phyloP scores from a whole-genome alignment of 2,888 invertebrate genomes.

The Nemotelus nigrinus region DNA sequence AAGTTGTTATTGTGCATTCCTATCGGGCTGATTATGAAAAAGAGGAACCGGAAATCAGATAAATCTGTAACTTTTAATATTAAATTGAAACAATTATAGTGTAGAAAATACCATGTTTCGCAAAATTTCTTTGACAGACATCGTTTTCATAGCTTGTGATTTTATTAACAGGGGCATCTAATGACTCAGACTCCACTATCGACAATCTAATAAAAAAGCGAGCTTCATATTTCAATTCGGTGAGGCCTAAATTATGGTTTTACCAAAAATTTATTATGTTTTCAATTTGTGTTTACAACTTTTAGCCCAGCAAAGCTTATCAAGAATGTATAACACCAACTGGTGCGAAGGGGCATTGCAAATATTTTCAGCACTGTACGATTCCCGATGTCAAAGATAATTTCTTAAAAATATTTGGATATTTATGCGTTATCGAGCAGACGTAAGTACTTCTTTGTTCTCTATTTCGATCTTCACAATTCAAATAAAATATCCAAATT shows the following conservation, averaged over 20 bases:
- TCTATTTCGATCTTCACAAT: not conserved
- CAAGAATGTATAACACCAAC: constrained; percentile 70
- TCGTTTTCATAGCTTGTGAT: too few relatives aligned
- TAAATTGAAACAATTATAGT: too few relatives aligned
- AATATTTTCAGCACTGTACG: constrained; percentile 70
- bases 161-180: too few relatives aligned
- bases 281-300: not conserved
- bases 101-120: too few relatives aligned
- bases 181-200: not conserved
- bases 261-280: not conserved
- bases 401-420: constrained; percentile 71
- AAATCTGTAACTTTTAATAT: too few relatives aligned
- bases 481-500: too few relatives aligned
- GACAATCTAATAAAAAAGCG: constrained; percentile 5
- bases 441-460: constrained; percentile 65
- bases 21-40: too few relatives aligned
- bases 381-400: constrained; percentile 71
- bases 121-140: too few relatives aligned
- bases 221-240: constrained; percentile 18
- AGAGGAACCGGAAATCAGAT: too few relatives aligned
- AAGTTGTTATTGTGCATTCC: too few relatives aligned
- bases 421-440: constrained; percentile 76
- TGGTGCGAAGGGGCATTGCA: constrained; percentile 74
- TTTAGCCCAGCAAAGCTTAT: constrained; percentile 70
- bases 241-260: not conserved